These are phyloP conservation scores for Stegana nigrithorax DNA, from an alignment of 2,888 invertebrate genomes.

Conservation along the genomic window DNA sequence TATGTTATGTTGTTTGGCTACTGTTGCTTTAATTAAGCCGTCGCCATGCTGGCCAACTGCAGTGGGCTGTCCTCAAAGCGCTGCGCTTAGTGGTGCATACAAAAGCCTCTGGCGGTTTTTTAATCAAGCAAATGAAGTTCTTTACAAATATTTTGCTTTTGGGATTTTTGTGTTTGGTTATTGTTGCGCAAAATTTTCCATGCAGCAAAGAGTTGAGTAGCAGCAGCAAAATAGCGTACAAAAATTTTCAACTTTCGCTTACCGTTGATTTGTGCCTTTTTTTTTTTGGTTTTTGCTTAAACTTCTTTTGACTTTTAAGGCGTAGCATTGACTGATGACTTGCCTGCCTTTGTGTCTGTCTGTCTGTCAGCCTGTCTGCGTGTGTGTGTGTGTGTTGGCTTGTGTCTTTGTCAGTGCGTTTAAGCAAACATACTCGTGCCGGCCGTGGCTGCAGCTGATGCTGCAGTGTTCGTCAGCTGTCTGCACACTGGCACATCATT, in stretches of 20 bases:
- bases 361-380: constrained; percentile 4
- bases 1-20: background rate
- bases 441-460: background rate
- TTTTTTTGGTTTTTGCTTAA: background rate
- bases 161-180: background rate
- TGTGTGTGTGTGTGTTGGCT: background rate
- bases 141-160: background rate
- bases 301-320: background rate
- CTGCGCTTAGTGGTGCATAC: background rate
- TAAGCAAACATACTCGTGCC: too few relatives aligned
- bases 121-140: background rate
- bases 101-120: background rate
- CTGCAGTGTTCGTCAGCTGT: constrained; percentile 2
- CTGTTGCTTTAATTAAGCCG: background rate
- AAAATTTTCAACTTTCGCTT: constrained; percentile 12
- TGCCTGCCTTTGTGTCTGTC: background rate
- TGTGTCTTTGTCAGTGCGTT: background rate
- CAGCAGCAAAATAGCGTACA: background rate
- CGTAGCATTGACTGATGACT: constrained; percentile 13
- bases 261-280: constrained; percentile 7
- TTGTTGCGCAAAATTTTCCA: background rate
- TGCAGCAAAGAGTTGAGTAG: background rate
- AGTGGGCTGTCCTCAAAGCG: background rate
- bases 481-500: constrained; percentile 9
- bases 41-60: background rate